Evolutionary conservation across 2,113 vertebrate genomes (phyloP).

Genomic region (Chamaetylas fuelleborni): DNA sequence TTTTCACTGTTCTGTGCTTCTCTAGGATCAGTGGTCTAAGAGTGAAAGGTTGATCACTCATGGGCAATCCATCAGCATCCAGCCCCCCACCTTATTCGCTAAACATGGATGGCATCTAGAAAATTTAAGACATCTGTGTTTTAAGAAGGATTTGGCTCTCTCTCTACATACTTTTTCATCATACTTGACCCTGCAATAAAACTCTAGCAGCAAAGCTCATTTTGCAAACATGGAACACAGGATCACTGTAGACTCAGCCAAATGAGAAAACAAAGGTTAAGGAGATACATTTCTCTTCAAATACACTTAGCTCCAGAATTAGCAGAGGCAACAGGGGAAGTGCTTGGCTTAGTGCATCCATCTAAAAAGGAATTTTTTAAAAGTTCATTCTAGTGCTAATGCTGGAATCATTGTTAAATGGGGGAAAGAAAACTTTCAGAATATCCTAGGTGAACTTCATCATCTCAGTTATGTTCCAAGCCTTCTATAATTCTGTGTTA

Average conservation of each 20-base stretch:
- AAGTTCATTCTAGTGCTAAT: neutral
- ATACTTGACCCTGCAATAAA: slow-evolving; percentile 6
- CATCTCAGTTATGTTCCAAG: neutral
- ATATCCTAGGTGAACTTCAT: neutral
- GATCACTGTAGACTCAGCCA: neutral
- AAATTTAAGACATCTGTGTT: slow-evolving; percentile 14
- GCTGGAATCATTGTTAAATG: neutral
- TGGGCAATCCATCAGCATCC: neutral
- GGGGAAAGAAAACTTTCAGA: neutral
- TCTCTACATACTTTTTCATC: neutral
- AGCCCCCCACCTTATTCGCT: neutral
- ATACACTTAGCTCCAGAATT: neutral
- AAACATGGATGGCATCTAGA: neutral
- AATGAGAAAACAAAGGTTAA: slow-evolving; percentile 8
- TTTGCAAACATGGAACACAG: slow-evolving; percentile 7
- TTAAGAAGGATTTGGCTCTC: slow-evolving; percentile 35
- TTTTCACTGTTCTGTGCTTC: neutral
- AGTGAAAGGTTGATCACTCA: neutral
- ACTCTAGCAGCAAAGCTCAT: neutral
- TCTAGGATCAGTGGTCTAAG: neutral
- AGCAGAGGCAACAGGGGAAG: neutral
- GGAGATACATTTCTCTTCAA: neutral
- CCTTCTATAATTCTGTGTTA: neutral
- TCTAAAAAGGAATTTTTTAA: neutral
- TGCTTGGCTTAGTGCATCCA: neutral